phyloP scores from a whole-genome alignment of 2,888 invertebrate species.

The Melinaea marsaeus region DNA sequence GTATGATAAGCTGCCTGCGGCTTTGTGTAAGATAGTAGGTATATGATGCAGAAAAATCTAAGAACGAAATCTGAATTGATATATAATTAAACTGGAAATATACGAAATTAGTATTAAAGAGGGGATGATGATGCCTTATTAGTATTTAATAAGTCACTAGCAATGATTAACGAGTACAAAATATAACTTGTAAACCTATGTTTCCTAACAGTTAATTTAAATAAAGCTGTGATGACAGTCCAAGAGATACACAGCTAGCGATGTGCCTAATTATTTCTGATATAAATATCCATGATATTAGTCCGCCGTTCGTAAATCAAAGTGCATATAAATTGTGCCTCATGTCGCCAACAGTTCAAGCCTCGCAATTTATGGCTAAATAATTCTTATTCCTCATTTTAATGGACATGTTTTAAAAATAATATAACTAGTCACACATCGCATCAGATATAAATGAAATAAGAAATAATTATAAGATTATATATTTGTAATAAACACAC shows the following conservation, averaged over 20 bases:
- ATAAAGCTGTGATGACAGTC: background rate
- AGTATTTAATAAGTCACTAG: conserved; percentile 6
- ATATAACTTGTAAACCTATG: conserved; percentile 12
- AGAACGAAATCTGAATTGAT: no score
- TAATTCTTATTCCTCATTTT: conserved; percentile 31
- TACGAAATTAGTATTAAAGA: no score
- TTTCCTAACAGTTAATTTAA: conserved; percentile 6
- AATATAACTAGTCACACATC: background rate
- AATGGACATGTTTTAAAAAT: conserved; percentile 8
- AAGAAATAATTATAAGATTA: no score
- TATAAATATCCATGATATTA: conserved; percentile 17
- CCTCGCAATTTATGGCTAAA: conserved; percentile 36
- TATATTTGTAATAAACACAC: no score
- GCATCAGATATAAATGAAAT: background rate
- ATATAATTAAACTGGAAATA: no score
- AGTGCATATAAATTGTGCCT: conserved; percentile 32
- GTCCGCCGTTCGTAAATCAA: conserved; percentile 30
- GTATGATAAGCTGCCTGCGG: no score
- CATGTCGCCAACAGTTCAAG: conserved; percentile 34
- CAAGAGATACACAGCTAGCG: background rate
- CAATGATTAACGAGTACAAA: background rate
- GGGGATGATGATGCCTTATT: no score
- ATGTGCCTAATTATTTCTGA: conserved; percentile 6
- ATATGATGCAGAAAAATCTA: no score
- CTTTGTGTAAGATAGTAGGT: no score